Conservation (phyloP, 2,113 vertebrate species). For the Dicrurus megarhynchus region DNA sequence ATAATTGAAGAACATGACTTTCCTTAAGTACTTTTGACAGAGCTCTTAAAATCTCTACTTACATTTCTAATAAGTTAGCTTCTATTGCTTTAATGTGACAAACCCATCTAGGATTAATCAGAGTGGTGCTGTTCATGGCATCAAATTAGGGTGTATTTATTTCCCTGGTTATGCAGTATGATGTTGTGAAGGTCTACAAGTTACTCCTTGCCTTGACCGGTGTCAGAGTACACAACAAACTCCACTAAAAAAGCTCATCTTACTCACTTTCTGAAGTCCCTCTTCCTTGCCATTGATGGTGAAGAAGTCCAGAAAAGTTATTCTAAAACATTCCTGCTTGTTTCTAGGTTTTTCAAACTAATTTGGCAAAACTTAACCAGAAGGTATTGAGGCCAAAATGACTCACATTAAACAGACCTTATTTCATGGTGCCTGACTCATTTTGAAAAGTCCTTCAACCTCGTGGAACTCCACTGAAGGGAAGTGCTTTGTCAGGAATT, state of each 20-base stretch:
- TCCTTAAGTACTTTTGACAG: background rate
- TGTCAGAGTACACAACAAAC: background rate
- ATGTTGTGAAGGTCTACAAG: background rate
- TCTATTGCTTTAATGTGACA: background rate
- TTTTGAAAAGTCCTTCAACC: background rate
- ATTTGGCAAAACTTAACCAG: background rate
- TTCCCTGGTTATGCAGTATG: background rate
- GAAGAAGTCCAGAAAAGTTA: background rate
- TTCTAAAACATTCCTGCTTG: background rate
- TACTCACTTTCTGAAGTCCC: background rate
- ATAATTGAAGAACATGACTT: background rate
- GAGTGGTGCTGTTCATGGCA: background rate
- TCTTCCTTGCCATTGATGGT: background rate
- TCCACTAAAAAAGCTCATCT: background rate
- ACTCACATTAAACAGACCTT: background rate
- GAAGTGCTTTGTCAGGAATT: background rate
- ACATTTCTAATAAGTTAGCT: background rate
- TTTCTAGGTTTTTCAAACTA: background rate
- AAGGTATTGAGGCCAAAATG: rapidly evolving
- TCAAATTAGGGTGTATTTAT: background rate
- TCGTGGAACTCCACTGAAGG: background rate
- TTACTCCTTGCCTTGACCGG: background rate
- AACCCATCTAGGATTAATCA: background rate
- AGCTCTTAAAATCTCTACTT: background rate
- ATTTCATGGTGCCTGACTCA: background rate